Conservation (phyloP, 2,113 vertebrate genomes). For the Triplophysa dalaica region DNA sequence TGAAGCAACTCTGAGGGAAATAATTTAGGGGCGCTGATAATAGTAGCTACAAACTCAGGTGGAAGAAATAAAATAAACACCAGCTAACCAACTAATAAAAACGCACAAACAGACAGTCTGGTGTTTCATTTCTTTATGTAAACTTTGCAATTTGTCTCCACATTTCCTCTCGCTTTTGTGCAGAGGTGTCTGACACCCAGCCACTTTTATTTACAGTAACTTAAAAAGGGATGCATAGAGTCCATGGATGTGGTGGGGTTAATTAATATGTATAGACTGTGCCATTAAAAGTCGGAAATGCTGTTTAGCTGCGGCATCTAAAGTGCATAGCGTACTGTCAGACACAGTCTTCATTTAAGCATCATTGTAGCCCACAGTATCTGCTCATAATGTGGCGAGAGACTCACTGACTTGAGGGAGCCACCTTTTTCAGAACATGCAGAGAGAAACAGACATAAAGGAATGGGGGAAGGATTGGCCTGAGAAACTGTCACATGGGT, state of each 20-base stretch:
- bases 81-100: slow-evolving; percentile 11
- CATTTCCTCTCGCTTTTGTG: neutral
- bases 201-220: too few relatives aligned
- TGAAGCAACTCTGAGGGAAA: slow-evolving; percentile 56
- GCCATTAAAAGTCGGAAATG: too few relatives aligned
- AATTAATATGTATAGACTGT: too few relatives aligned
- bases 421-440: slow-evolving; percentile 6
- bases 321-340: too few relatives aligned
- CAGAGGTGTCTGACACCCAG: neutral
- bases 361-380: too few relatives aligned
- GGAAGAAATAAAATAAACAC: slow-evolving; percentile 12
- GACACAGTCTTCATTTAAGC: too few relatives aligned
- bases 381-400: too few relatives aligned
- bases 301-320: too few relatives aligned
- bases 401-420: too few relatives aligned
- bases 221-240: too few relatives aligned
- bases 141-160: neutral
- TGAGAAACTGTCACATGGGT: slow-evolving; percentile 48
- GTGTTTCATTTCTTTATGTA: slow-evolving; percentile 5
- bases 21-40: slow-evolving; percentile 57
- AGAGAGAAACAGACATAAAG: slow-evolving; percentile 46
- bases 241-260: too few relatives aligned
- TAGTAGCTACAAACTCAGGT: slow-evolving; percentile 37
- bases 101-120: slow-evolving; percentile 1
- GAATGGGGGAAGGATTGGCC: slow-evolving; percentile 44